Percentiles rank a stretch among this genome's conserved stretches.
These are phyloP conservation scores for Pseudomyrmex flavicornis DNA, from an alignment of 1,140 invertebrate species.

Conservation along the genomic window DNA sequence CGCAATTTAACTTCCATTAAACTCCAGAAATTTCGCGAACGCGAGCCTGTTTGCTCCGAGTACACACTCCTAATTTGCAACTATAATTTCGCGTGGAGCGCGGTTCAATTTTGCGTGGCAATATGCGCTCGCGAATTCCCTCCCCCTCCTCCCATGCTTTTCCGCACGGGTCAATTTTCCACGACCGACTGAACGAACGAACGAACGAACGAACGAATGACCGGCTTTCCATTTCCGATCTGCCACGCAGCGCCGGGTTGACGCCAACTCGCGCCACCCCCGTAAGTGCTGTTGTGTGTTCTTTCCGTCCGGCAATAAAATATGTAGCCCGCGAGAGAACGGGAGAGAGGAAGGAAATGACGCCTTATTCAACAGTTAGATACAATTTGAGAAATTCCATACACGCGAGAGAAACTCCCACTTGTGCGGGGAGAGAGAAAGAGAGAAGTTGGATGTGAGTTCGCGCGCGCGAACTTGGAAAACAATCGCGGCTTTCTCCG, in stretches of 20 bases:
- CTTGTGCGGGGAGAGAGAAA: not conserved
- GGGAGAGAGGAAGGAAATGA: no score
- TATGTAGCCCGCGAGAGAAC: constrained; percentile 31
- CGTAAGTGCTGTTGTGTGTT: constrained; percentile 53
- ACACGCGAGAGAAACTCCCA: not conserved
- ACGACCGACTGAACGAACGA: not conserved
- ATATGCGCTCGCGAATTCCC: constrained; percentile 33
- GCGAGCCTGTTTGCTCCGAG: constrained; percentile 60
- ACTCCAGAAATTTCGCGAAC: constrained; percentile 59
- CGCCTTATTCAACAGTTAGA: constrained; percentile 51
- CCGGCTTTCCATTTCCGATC: not conserved
- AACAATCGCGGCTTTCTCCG: constrained; percentile 37
- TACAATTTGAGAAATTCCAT: constrained; percentile 53
- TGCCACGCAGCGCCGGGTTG: constrained; percentile 6
- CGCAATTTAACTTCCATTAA: constrained; percentile 73
- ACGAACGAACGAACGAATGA: not conserved
- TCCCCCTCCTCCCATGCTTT: constrained; percentile 1
- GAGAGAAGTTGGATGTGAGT: constrained; percentile 19
- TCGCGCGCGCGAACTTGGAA: constrained; percentile 10
- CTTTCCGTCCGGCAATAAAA: constrained; percentile 41
- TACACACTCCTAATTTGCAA: constrained; percentile 70
- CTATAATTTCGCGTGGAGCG: constrained; percentile 61
- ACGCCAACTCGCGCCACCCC: not conserved
- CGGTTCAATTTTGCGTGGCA: constrained; percentile 55
- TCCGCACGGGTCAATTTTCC: constrained; percentile 10